A percentile compares a stretch with the other conserved stretches of the same genome.
These are phyloP conservation scores for Rotaria magnacalcarata DNA, from an alignment of 2,888 invertebrate species.

Conservation along the genomic window DNA sequence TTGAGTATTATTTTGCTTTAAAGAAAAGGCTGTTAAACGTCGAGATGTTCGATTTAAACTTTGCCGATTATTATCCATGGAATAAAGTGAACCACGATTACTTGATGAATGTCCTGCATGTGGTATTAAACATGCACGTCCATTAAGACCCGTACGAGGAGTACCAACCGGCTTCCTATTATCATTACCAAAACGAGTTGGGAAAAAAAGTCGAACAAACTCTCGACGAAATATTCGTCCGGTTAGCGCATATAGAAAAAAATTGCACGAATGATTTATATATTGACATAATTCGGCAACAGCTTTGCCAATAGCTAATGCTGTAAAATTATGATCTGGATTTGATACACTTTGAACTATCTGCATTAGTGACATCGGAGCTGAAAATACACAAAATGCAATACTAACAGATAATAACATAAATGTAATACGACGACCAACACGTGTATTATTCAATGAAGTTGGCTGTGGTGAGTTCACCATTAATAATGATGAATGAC, in stretches of 20 bases:
- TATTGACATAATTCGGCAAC: conserved; percentile 24
- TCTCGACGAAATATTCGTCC: conserved; percentile 24
- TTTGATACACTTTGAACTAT: neutral
- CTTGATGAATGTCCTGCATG: neutral
- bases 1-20: neutral
- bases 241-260: conserved; percentile 2
- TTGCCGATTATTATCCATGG: neutral
- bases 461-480: neutral
- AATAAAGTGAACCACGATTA: neutral
- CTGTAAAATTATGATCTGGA: neutral
- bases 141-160: neutral
- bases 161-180: neutral
- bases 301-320: conserved; percentile 17
- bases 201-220: conserved; percentile 33
- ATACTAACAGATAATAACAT: conserved; percentile 26
- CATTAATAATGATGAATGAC: neutral
- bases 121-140: neutral
- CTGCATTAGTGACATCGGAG: conserved; percentile 26
- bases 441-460: neutral
- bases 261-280: conserved; percentile 7
- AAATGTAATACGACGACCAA: conserved; percentile 3
- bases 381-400: conserved; percentile 36
- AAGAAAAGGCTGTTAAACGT: neutral
- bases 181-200: neutral
- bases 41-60: neutral